Base-by-base conservation (phyloP, 2,888 invertebrate genomes). In the Rotaria macrura region DNA sequence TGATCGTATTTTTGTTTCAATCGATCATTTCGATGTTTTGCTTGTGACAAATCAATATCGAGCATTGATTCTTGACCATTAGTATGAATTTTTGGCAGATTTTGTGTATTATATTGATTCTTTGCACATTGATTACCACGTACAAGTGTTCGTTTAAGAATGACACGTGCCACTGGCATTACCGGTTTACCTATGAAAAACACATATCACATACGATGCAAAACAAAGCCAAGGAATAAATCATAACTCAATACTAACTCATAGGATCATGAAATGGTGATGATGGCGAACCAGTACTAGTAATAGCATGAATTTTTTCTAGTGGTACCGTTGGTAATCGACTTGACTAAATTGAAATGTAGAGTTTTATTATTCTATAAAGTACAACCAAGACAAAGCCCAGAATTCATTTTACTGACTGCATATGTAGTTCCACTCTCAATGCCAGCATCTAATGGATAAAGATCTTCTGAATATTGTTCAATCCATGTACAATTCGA, bases 401-500 rank as follows among this genome's bases (percentile, higher is more conserved):
- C 38, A 34, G 14, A 38, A 38, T 72, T 14, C 7, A 40, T 43
- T 79, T 0, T 23, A 23, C 88, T 88, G 87, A 93, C 93, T 90
- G 94, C 94, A 90, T 97, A 98, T 34, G 94, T 94, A 34, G 95
- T 93, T 0, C 97, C 97, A 89, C 94, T 95, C 89, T 97, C 96
- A 0, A 96, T 96, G 0, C 97, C 97, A 17, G 95, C 95, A 90
- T 98, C 97, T 93, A 95, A 97, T 0, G 97, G 97, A 90, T 94
- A 96, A 65, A 98, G 92, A 89, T 97, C 95, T 85, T 97, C 92
- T 0, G 93, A 93, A 89, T 94, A 93, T 79, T 94, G 93, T 87
- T 93, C 94, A 0, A 94, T 93, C 98, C 98, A 98, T 0, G 95
- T 94, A 89, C 98, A 97, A 91, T 98, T 96, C 54, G 91, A 89